phyloP scores from a whole-genome alignment of 2,113 vertebrate species.

The Mustelus asterias region DNA sequence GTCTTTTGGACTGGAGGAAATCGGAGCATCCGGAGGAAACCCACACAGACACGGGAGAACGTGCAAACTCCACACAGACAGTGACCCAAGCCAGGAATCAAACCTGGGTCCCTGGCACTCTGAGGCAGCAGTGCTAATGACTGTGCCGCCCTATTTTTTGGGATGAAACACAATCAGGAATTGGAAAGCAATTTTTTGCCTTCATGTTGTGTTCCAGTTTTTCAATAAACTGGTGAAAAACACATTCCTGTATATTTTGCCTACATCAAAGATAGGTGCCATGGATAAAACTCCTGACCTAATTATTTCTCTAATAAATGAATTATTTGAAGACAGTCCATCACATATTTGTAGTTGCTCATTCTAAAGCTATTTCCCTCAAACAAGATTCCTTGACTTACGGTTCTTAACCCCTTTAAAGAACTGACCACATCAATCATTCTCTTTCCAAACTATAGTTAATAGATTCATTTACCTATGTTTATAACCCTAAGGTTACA shows the following conservation, averaged over 20 bases:
- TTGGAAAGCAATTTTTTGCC: neutral
- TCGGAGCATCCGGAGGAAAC: no score
- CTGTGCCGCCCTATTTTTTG: neutral
- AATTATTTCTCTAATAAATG: no score
- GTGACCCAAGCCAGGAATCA: no score
- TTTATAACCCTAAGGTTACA: neutral
- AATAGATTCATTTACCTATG: neutral
- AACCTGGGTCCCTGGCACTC: no score
- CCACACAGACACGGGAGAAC: no score
- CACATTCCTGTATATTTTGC: neutral
- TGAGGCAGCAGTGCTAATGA: no score
- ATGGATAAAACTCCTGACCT: neutral
- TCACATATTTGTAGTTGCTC: neutral
- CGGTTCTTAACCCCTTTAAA: neutral
- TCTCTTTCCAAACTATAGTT: neutral
- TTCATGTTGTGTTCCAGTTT: neutral
- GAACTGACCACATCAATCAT: neutral
- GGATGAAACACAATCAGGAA: neutral
- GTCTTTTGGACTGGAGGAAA: no score
- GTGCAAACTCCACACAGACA: no score
- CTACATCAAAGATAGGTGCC: neutral
- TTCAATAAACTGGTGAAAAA: neutral
- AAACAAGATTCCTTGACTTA: neutral
- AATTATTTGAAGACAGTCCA: neutral
- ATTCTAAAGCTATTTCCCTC: neutral